phyloP scores from a whole-genome alignment of 2,888 invertebrate genomes.

The Cybosia mesomella region DNA sequence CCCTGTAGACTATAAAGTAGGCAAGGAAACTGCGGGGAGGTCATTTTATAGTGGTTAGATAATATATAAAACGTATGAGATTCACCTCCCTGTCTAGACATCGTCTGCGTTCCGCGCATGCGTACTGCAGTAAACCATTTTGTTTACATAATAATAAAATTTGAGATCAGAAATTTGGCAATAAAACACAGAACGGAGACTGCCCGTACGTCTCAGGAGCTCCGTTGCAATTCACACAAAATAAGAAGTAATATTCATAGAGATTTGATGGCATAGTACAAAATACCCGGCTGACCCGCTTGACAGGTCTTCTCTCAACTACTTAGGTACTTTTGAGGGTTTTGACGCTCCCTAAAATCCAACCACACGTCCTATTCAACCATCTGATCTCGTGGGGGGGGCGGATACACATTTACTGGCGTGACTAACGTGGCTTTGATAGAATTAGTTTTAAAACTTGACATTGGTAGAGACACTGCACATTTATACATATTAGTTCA shows the following conservation, averaged over 20 bases:
- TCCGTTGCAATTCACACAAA: neutral
- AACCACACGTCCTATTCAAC: too few species aligned
- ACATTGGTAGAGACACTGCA: too few species aligned
- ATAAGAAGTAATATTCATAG: neutral
- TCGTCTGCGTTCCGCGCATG: constrained; percentile 71
- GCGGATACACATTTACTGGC: too few species aligned
- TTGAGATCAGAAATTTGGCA: constrained; percentile 44
- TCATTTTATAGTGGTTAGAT: constrained; percentile 52
- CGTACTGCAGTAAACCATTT: constrained; percentile 54
- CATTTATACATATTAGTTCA: too few species aligned
- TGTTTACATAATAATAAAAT: constrained; percentile 50
- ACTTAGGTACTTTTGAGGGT: too few species aligned
- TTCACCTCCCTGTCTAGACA: constrained; percentile 76
- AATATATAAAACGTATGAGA: constrained; percentile 51
- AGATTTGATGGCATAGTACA: neutral
- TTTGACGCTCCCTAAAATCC: too few species aligned
- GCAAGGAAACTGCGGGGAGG: constrained; percentile 36
- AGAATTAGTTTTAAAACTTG: too few species aligned
- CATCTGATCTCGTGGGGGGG: too few species aligned
- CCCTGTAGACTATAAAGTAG: constrained; percentile 27
- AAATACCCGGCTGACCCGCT: too few species aligned
- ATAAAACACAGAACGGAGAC: constrained; percentile 28
- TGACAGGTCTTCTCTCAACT: too few species aligned
- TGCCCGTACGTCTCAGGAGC: neutral
- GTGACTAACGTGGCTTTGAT: too few species aligned